Evolutionary conservation across 1,140 invertebrate species (phyloP), one percentile per base, ranked within the genome.

Genomic region (Acromyrmex heyeri): DNA sequence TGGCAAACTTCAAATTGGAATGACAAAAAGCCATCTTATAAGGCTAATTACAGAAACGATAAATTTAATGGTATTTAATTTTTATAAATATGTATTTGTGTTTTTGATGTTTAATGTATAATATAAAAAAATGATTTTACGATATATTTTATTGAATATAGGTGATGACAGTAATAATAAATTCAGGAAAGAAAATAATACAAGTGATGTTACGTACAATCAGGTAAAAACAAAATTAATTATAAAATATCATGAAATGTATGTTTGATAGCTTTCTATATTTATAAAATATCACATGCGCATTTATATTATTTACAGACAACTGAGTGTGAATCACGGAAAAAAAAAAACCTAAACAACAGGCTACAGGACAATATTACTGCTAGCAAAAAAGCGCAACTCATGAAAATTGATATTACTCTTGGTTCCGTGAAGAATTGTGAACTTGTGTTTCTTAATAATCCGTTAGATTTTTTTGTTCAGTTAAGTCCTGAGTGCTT

Each of bases 391-490:
- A 38, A 38, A 30, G 30, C 50, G 44, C 85, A 83, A 88, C 93
- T 94, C 88, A 82, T 87, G 3, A 89, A 91, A 55, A 88, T 95
- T 10, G 88, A 92, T 50, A 88, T 95, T 10, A 87, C 87, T 27
- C 55, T 93, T 48, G 93, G 92, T 44, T 70, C 87, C 14, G 77
- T 83, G 16, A 93, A 94, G 86, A 88, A 83, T 38, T 94, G 94
- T 18, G 90, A 93, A 83, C 44, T 95, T 1, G 91, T 93, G 24
- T 94, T 89, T 73, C 85, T 92, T 6, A 90, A 89, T 21, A 94
- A 75, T 85, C 95, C 95, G n/a, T 86, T 88, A 1, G 92, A 94
- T 10, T 96, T 96, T 83, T 96, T 95, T 87, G 59, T 96, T 18
- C 95, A 96, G 30, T 89, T 96, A 14, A 88, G 62, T 21, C 91